Evolutionary conservation across 2,888 invertebrate genomes (phyloP), one percentile per base, ranked within the genome.

Genomic region (Troilus luridus): DNA sequence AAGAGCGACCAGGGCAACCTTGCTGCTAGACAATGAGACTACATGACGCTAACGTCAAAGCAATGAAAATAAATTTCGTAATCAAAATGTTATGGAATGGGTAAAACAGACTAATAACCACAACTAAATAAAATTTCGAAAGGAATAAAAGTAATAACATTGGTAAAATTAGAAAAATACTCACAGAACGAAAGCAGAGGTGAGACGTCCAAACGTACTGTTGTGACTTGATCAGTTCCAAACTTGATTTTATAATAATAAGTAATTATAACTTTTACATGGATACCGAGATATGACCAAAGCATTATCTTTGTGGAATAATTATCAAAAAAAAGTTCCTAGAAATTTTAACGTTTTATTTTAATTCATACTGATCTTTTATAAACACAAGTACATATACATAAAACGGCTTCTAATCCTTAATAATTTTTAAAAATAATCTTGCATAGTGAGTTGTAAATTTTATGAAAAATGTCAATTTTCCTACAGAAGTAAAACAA

Each of bases 101-200:
- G 17, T 85, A 3, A n/a, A 85, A 56, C 11, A 85, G n/a, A n/a
- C 85, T 11, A 21, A 85, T 56, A 56, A n/a, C 0, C 12, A 14
- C 85, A 56, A 21, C 21, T 1, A 58, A 27, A 1, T 58, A 27
- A 27, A 88, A 88, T 60, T 12, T 27, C 24, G 24, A 24, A 24
- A n/a, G n/a, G 27, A 24, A 62, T 88, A 88, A 10, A 27, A 88
- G 60, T 60, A 88, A 60, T 60, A 27, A 60, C 59, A 88, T 11
- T 11, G 60, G 11, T 67, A 90, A 90, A 90, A 56, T 24, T 21
- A 7, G n/a, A n/a, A 85, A 90, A 90, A 88, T 90, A 90, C 90
- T 90, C 88, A 90, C 90, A 60, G 90, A 62, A 90, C 90, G 90
- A 90, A 90, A 88, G 90, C 60, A 90, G 90, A 90, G 88, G 90